Percentiles rank a stretch among this genome's conserved stretches.
Conservation (phyloP, 2,888 invertebrate species). For the Esperia sulphurella region DNA sequence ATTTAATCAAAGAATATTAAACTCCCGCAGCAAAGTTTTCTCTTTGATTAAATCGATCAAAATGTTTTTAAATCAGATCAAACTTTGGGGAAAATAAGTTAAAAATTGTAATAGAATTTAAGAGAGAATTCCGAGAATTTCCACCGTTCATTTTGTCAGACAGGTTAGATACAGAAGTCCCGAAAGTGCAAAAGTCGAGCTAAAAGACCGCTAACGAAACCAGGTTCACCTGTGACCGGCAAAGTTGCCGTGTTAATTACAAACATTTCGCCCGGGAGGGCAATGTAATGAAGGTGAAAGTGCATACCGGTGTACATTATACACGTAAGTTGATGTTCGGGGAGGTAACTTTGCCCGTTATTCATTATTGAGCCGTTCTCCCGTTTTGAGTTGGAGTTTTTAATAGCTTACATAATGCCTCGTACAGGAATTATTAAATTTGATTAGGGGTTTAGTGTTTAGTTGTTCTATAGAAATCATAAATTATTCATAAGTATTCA, state of each 20-base stretch:
- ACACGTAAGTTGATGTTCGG: conserved; percentile 14
- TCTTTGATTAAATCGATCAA: no score
- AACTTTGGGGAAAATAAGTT: no score
- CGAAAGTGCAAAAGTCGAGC: conserved; percentile 27
- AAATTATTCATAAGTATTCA: no score
- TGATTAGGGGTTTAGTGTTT: no score
- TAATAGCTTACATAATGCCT: background rate
- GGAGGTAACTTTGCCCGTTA: conserved; percentile 37
- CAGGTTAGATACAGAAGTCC: background rate
- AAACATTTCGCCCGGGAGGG: conserved; percentile 44
- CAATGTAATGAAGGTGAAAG: conserved; percentile 52
- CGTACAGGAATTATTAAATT: no score
- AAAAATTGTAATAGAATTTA: no score
- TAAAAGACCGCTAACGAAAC: conserved; percentile 38
- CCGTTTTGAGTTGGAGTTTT: conserved; percentile 18
- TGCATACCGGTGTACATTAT: conserved; percentile 45
- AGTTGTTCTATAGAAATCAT: no score
- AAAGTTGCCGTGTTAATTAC: conserved; percentile 59
- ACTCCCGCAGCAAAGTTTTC: no score
- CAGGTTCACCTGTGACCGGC: conserved; percentile 54
- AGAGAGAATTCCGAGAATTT: no score
- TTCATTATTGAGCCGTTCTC: conserved; percentile 42
- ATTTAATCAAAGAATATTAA: no score
- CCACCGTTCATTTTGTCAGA: background rate
- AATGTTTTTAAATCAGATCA: no score